Evolutionary conservation across 2,888 invertebrate genomes (phyloP), one percentile per base, ranked within the genome.

Genomic region (Junonia oenone): DNA sequence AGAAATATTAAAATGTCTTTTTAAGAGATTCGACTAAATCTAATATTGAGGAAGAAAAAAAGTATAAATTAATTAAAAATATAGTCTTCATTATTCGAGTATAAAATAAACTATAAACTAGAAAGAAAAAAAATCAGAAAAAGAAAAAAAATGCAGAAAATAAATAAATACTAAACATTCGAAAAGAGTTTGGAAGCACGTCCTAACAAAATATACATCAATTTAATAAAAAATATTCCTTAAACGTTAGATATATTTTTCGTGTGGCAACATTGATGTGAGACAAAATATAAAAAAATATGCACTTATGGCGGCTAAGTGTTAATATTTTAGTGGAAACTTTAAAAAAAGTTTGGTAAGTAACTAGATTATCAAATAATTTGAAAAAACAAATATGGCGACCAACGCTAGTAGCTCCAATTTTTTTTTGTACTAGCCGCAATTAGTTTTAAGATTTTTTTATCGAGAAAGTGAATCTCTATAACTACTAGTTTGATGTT

Each of bases 241-340:
- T 29, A 45, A n/a, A n/a, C n/a, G n/a, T n/a, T 15, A 26, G 26
- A n/a, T 40, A 40, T 19, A 26, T n/a, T 13, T n/a, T 22, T 26
- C 6, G 11, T 37, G 48, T 51, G 55, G 47, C 55, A 55, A 51
- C 45, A 55, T 45, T 58, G 37, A 48, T 19, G 11, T 40, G 0
- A 33, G 9, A 43, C 31, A 1, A 9, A 22, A 2, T 29, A 29
- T 29, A 3, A 5, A 29, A 8, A 29, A 8, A 29, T n/a, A n/a
- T n/a, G n/a, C n/a, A n/a, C n/a, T n/a, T n/a, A n/a, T n/a, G n/a
- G n/a, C n/a, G n/a, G n/a, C n/a, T n/a, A n/a, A n/a, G n/a, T n/a
- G n/a, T n/a, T n/a, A n/a, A n/a, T n/a, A n/a, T n/a, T n/a, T n/a
- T n/a, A n/a, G n/a, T n/a, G n/a, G n/a, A n/a, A n/a, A n/a, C n/a